Evolutionary conservation across 35 echinoderm and acorn worm species (phyloP).

Genomic region (Ophioderma brevispina): DNA sequence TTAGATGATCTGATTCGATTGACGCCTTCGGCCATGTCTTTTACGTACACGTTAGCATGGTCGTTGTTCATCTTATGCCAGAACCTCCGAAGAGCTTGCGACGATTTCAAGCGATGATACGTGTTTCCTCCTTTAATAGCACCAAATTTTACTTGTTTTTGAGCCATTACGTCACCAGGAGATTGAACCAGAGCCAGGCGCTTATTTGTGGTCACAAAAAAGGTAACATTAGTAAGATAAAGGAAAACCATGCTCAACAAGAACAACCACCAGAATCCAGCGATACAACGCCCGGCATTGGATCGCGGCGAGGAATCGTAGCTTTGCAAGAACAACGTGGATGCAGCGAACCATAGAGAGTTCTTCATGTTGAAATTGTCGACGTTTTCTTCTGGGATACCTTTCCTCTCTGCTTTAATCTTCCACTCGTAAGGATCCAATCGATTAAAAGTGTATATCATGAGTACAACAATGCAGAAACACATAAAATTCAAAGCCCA

Average conservation of each 20-base stretch:
- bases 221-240: slow-evolving; percentile 83
- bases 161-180: slow-evolving; percentile 32
- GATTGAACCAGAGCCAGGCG: slow-evolving; percentile 45
- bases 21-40: slow-evolving; percentile 44
- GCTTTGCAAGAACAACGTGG: slow-evolving; percentile 87
- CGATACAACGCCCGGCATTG: slow-evolving; percentile 74
- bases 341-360: slow-evolving; percentile 78
- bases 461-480: slow-evolving; percentile 43
- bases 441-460: slow-evolving; percentile 45
- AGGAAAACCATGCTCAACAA: slow-evolving; percentile 92
- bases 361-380: slow-evolving; percentile 59
- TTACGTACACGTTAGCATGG: slow-evolving; percentile 10
- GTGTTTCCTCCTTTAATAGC: no score
- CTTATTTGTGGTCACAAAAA: slow-evolving; percentile 86
- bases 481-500: slow-evolving; percentile 59
- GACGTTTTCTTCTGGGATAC: slow-evolving; percentile 31
- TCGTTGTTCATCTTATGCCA: slow-evolving; percentile 24
- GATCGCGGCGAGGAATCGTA: slow-evolving; percentile 86
- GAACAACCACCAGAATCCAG: slow-evolving; percentile 95
- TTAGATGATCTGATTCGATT: slow-evolving; percentile 25
- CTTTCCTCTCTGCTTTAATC: slow-evolving; percentile 27
- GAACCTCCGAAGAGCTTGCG: not conserved
- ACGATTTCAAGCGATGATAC: not conserved
- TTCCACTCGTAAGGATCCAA: slow-evolving; percentile 71
- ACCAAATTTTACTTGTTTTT: not conserved